These are phyloP conservation scores for Protonemura montana DNA, from an alignment of 2,888 invertebrate species.

Conservation along the genomic window DNA sequence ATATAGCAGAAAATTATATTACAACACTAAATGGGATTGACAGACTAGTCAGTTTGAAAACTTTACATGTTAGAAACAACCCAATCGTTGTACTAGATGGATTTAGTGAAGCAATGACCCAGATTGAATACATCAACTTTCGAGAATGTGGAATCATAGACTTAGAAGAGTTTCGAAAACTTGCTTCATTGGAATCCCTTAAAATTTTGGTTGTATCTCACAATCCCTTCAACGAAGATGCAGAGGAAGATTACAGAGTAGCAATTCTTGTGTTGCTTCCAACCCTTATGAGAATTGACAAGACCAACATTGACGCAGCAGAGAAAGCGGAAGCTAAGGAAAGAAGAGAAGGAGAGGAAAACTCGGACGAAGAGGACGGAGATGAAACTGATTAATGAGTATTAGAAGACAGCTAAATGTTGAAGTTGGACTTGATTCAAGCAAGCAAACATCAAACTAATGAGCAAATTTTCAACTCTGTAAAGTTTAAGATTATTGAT, in stretches of 20 bases:
- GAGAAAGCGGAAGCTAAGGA: neutral
- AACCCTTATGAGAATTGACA: neutral
- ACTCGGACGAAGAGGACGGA: neutral
- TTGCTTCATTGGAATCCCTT: neutral
- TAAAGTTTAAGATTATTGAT: neutral
- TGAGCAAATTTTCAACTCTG: neutral
- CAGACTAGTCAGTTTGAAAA: neutral
- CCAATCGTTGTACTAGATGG: neutral
- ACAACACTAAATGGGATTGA: neutral
- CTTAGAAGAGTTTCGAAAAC: neutral
- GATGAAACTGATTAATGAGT: neutral
- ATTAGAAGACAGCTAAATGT: too few relatives aligned
- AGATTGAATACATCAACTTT: neutral
- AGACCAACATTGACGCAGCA: neutral
- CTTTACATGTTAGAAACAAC: slow-evolving; percentile 4
- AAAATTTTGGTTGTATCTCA: neutral
- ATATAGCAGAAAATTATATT: slow-evolving; percentile 19
- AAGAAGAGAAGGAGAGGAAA: neutral
- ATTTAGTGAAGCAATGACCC: neutral
- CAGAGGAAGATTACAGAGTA: slow-evolving; percentile 21
- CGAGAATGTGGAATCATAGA: slow-evolving; percentile 9
- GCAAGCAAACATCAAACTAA: slow-evolving; percentile 1
- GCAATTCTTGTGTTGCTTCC: neutral
- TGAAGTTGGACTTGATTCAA: too few relatives aligned
- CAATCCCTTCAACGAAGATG: neutral